Evolutionary conservation across 2,888 invertebrate genomes (phyloP), one percentile per base, ranked within the genome.

Genomic region (Dicranocentrus wangi): DNA sequence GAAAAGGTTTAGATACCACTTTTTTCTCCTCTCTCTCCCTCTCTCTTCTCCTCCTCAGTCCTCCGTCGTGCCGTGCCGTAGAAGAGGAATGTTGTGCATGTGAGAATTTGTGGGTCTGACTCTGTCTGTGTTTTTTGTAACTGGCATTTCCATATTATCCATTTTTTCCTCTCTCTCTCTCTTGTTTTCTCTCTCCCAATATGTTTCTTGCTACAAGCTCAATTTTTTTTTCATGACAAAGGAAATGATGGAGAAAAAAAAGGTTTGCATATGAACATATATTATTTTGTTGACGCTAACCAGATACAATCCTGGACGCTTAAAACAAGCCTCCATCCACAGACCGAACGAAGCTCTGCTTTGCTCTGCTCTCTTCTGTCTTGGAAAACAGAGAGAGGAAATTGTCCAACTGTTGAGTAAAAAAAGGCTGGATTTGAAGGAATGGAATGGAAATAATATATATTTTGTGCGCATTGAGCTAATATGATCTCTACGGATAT

Each of bases 211-310:
- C n/a, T n/a, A 39, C 39, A 39, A 51, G 61, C 68, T 61, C 61
- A 77, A 25, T 79, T 73, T 80, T 79, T 70, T 47, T 61, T 61
- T 32, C 61, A 60, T 53, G 63, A 61, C 51, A 51, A 68, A 72
- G 80, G 80, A 80, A 73, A 80, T 80, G 72, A 19, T 63, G 72
- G 72, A 80, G 69, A 80, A 80, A 80, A 72, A 61, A 80, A 80
- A 72, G 53, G 71, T 79, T 79, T 79, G 79, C 71, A 72, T 80
- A 68, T 73, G 61, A 68, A 80, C 80, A 80, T 80, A 80, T 73
- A 80, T n/a, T n/a, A n/a, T 80, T 80, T 80, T 80, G 73, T 80
- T 80, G 80, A 80, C 80, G 73, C 80, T 53, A 80, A 73, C 80
- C 80, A 73, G 80, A 80, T 80, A 63, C 80, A 68, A 73, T 73